A percentile compares a stretch with the other conserved stretches of the same genome.
phyloP scores from a whole-genome alignment of 2,888 invertebrate species.

The Scaptomyza caliginosa region DNA sequence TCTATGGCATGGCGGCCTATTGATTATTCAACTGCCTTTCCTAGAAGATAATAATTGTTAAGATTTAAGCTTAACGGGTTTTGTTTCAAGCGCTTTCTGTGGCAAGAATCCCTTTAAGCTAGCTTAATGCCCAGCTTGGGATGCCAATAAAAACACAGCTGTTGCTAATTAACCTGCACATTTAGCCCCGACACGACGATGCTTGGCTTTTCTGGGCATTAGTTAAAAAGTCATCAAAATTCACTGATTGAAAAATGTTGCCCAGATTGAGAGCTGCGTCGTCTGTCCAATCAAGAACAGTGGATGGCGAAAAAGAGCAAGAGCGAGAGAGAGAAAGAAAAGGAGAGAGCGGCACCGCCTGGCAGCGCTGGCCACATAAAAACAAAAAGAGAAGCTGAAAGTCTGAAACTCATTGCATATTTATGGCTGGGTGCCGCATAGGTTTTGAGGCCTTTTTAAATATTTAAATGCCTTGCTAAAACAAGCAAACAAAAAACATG shows the following conservation, averaged over 20 bases:
- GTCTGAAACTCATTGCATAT: slow-evolving; percentile 68
- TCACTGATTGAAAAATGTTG: slow-evolving; percentile 67
- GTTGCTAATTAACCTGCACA: slow-evolving; percentile 71
- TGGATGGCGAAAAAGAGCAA: no score
- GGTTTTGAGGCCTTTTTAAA: slow-evolving; percentile 64
- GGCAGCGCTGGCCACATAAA: slow-evolving; percentile 26
- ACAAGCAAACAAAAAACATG: slow-evolving; percentile 50
- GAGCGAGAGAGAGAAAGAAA: background rate
- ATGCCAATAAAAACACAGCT: slow-evolving; percentile 48
- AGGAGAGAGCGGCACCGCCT: background rate
- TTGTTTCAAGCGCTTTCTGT: background rate
- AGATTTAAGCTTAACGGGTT: background rate
- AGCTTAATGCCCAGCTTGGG: slow-evolving; percentile 38
- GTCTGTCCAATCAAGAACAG: no score
- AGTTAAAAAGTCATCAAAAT: slow-evolving; percentile 74
- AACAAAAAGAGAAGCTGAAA: slow-evolving; percentile 9
- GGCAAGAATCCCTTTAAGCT: no score
- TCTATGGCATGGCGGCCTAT: no score
- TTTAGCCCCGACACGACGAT: slow-evolving; percentile 31
- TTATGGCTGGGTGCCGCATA: slow-evolving; percentile 58
- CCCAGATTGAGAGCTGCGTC: background rate
- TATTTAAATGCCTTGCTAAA: slow-evolving; percentile 70
- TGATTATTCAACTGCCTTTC: no score
- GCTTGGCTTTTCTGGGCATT: slow-evolving; percentile 42
- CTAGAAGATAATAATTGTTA: background rate